phyloP scores from a whole-genome alignment of 2,797 vertebrate species.

The Chromobotia macracanthus region DNA sequence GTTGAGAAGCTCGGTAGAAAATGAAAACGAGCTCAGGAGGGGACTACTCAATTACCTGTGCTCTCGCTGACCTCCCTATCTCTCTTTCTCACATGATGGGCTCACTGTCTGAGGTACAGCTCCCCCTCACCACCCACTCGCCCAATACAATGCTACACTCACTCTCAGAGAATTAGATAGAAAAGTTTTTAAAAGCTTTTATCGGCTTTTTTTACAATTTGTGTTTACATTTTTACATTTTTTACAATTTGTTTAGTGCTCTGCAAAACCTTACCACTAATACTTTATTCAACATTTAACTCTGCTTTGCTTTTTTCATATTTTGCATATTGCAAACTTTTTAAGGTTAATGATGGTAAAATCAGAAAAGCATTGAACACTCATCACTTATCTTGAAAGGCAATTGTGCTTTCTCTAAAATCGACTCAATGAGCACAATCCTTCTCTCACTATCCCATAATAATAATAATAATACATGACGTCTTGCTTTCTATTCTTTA shows the following conservation, averaged over 20 bases:
- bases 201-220: too few relatives aligned
- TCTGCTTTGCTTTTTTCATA: not conserved
- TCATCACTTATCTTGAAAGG: not conserved
- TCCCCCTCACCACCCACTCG: constrained; percentile 63
- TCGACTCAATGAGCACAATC: too few relatives aligned
- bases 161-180: not conserved
- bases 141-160: constrained; percentile 62
- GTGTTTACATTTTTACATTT: too few relatives aligned
- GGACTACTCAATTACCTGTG: constrained; percentile 86
- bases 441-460: constrained; percentile 6
- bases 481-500: constrained; percentile 71
- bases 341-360: not conserved
- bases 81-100: constrained; percentile 63
- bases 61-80: constrained; percentile 73
- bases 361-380: too few relatives aligned
- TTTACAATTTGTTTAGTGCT: too few relatives aligned
- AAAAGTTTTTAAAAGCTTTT: not conserved
- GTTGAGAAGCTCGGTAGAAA: constrained; percentile 74
- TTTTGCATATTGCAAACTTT: not conserved
- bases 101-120: constrained; percentile 70
- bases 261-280: too few relatives aligned
- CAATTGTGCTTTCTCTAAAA: not conserved
- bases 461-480: too few relatives aligned
- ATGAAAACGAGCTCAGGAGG: constrained; percentile 68
- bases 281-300: not conserved